Percentiles rank a stretch among this genome's conserved stretches.
Conservation (phyloP, 2,113 vertebrate species). For the Phyllostomus discolor region DNA sequence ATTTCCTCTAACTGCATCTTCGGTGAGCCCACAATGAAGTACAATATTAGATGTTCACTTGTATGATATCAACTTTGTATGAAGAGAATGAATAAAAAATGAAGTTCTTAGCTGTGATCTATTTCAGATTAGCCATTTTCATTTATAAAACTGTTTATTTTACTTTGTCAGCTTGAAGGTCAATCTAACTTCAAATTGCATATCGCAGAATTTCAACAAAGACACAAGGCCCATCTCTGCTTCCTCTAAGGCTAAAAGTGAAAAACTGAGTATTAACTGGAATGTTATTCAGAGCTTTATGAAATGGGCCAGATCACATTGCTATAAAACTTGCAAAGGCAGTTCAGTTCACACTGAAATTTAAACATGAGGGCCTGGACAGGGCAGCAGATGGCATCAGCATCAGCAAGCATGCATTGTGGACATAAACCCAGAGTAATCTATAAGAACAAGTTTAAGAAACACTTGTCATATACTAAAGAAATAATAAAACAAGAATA, state of each 20-base stretch:
- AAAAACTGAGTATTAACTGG: constrained; percentile 49
- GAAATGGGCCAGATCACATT: constrained; percentile 42
- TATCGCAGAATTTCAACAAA: constrained; percentile 71
- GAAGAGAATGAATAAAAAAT: constrained; percentile 86
- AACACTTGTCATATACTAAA: background rate
- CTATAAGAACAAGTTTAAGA: background rate
- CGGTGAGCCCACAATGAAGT: constrained; percentile 69
- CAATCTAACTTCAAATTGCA: constrained; percentile 80
- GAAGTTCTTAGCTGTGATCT: constrained; percentile 80
- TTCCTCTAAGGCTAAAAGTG: constrained; percentile 59
- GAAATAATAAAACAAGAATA: background rate
- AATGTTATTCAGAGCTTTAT: constrained; percentile 30
- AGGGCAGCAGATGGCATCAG: background rate
- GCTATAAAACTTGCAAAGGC: constrained; percentile 44
- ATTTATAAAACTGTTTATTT: constrained; percentile 84
- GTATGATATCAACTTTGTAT: constrained; percentile 80
- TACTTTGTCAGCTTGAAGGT: constrained; percentile 82
- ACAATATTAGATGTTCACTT: constrained; percentile 79
- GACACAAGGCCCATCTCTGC: constrained; percentile 41
- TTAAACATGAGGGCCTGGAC: background rate
- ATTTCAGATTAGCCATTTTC: constrained; percentile 80
- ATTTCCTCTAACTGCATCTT: constrained; percentile 73
- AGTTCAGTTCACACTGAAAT: constrained; percentile 29
- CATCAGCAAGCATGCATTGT: background rate
- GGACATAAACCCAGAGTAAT: background rate